Conservation (phyloP, 2,797 vertebrate species). For the Acrocephalus scirpaceus region DNA sequence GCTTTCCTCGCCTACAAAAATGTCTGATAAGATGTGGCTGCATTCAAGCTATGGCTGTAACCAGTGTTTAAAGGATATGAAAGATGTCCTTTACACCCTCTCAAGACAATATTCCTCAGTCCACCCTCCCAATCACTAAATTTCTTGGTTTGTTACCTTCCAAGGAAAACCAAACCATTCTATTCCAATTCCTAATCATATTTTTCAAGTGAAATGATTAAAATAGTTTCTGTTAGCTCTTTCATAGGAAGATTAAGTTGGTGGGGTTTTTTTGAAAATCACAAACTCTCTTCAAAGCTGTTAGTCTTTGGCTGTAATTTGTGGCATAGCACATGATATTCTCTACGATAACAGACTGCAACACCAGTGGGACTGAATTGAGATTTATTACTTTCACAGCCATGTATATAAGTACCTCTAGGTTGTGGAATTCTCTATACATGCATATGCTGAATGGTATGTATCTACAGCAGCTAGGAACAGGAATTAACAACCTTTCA, state of each 20-base stretch:
- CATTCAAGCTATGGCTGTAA: background rate
- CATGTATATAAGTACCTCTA: background rate
- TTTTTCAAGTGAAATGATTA: background rate
- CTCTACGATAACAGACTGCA: background rate
- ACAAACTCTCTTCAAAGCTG: background rate
- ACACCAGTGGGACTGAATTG: background rate
- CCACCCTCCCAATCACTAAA: background rate
- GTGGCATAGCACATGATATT: background rate
- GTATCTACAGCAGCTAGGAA: background rate
- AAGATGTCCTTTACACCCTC: background rate
- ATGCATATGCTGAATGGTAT: background rate
- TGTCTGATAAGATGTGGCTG: background rate
- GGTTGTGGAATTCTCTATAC: background rate
- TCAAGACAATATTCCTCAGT: background rate
- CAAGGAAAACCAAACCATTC: background rate
- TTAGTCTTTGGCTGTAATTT: background rate
- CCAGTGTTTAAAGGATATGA: background rate
- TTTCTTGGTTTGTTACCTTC: background rate
- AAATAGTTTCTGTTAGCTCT: background rate
- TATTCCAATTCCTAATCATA: background rate
- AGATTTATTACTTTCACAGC: background rate
- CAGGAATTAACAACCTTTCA: background rate
- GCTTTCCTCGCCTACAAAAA: background rate
- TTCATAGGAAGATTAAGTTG: background rate
- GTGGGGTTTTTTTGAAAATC: background rate